A percentile compares a stretch with the other conserved stretches of the same genome.
These are phyloP conservation scores for Cryptotermes secundus DNA, from an alignment of 1,140 invertebrate species.

Conservation along the genomic window DNA sequence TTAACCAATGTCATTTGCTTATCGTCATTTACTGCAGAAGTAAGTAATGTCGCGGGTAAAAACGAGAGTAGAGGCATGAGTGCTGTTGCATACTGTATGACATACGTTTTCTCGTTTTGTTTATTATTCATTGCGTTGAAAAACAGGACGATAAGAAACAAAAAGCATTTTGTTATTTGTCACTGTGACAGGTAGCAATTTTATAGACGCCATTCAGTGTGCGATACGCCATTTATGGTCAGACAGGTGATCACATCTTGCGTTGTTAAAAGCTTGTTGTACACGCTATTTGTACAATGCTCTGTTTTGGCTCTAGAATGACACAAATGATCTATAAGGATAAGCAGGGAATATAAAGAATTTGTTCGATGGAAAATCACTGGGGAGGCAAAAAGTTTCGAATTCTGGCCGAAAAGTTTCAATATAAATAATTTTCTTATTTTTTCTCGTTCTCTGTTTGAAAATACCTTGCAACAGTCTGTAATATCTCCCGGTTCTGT, in stretches of 20 bases:
- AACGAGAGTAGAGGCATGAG: not conserved
- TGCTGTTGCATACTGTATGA: not conserved
- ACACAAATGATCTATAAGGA: not conserved
- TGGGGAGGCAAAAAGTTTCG: no score
- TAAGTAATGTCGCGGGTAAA: no score
- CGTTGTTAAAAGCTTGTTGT: not conserved
- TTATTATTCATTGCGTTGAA: not conserved
- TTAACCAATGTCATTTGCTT: no score
- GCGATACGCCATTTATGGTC: not conserved
- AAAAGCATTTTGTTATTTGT: not conserved
- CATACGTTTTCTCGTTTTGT: not conserved
- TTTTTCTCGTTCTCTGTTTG: no score
- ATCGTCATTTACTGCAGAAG: no score
- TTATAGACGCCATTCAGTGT: not conserved
- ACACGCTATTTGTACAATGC: not conserved
- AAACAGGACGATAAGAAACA: not conserved
- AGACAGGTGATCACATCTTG: not conserved
- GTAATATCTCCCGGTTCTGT: no score
- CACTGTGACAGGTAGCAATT: conserved; percentile 12
- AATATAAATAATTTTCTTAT: no score
- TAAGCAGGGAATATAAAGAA: no score
- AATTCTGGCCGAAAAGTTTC: no score
- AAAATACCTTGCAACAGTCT: no score
- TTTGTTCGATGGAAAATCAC: no score
- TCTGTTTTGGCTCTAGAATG: not conserved